Percentiles rank a stretch among this genome's conserved stretches.
These are phyloP conservation scores for Euproctis similis DNA, from an alignment of 2,888 invertebrate genomes.

Conservation along the genomic window DNA sequence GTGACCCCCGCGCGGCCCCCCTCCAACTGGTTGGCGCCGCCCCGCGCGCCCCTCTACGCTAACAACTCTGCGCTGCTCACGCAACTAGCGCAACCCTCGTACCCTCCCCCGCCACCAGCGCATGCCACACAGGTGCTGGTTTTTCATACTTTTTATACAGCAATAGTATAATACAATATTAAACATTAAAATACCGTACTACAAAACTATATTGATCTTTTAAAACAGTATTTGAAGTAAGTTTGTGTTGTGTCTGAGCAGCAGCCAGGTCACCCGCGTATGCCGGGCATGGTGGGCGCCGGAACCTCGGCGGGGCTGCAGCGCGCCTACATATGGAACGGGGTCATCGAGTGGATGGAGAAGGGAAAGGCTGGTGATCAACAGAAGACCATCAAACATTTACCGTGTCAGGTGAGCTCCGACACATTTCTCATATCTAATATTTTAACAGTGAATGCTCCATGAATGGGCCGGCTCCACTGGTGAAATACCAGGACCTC, in stretches of 20 bases:
- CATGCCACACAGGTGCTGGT: slow-evolving; percentile 34
- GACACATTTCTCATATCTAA: no score
- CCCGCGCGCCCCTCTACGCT: slow-evolving; percentile 54
- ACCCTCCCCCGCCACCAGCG: slow-evolving; percentile 59
- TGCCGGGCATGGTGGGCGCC: slow-evolving; percentile 44
- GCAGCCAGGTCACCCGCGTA: slow-evolving; percentile 38
- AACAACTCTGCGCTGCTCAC: slow-evolving; percentile 75
- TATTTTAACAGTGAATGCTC: no score
- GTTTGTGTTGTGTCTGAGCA: background rate
- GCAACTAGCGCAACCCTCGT: slow-evolving; percentile 78
- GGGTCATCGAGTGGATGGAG: slow-evolving; percentile 94
- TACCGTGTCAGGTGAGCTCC: slow-evolving; percentile 65
- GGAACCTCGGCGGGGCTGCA: slow-evolving; percentile 39
- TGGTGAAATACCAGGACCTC: no score
- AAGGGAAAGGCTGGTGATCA: slow-evolving; percentile 87
- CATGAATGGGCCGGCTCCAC: no score
- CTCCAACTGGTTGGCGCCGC: slow-evolving; percentile 37
- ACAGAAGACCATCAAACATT: slow-evolving; percentile 86
- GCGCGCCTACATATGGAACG: slow-evolving; percentile 81
- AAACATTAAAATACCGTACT: background rate
- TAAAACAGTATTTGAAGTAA: background rate
- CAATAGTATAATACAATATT: no score
- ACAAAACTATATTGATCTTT: background rate
- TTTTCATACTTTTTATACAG: no score
- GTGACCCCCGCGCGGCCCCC: slow-evolving; percentile 29